These are phyloP conservation scores for Epinephelus lanceolatus DNA, from an alignment of 2,113 vertebrate genomes.

Conservation along the genomic window DNA sequence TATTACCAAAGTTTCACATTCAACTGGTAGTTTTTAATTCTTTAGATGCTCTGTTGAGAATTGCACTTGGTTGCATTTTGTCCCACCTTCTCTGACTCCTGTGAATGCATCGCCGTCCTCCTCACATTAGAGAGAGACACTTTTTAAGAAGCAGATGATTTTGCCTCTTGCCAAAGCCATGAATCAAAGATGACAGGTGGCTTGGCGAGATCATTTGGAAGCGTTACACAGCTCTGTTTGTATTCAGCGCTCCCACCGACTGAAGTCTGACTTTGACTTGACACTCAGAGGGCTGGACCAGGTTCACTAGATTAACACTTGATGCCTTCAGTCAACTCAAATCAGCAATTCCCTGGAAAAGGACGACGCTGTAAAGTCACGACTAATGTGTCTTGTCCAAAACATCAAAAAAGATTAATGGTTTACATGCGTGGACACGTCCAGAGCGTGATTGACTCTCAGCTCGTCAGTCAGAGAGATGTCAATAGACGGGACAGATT, in stretches of 20 bases:
- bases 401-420: neutral
- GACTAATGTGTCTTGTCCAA: conserved; percentile 11
- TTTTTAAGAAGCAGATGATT: conserved; percentile 34
- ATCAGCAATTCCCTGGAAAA: conserved; percentile 10
- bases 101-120: conserved; percentile 5
- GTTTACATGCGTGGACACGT: neutral
- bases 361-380: neutral
- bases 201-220: conserved; percentile 24
- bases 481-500: neutral
- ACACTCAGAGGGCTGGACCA: neutral
- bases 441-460: neutral
- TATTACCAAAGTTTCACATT: neutral
- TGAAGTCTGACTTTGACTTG: conserved; percentile 31
- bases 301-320: conserved; percentile 30
- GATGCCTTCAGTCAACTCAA: conserved; percentile 31
- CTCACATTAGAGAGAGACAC: neutral
- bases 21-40: neutral
- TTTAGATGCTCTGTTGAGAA: neutral
- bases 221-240: conserved; percentile 42
- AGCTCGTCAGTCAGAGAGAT: neutral
- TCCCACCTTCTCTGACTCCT: neutral
- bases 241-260: conserved; percentile 1
- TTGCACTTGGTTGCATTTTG: neutral
- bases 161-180: conserved; percentile 22
- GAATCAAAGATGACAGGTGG: conserved; percentile 47